These are phyloP conservation scores for Malacoraja senta DNA, from an alignment of 2,797 vertebrate genomes.

Conservation along the genomic window DNA sequence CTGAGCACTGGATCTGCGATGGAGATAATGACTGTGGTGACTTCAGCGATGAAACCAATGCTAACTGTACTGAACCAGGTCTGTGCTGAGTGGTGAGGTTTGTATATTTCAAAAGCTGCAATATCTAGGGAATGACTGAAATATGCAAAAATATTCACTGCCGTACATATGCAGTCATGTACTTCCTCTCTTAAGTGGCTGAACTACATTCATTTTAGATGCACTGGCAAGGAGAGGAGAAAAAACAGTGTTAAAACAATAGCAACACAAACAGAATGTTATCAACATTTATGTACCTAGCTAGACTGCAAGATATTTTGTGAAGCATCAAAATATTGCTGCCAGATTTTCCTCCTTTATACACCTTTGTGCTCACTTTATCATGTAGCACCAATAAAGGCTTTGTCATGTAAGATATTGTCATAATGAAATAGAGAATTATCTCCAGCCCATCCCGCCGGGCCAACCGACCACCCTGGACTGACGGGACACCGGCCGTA, in stretches of 20 bases:
- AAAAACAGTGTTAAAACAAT: not conserved
- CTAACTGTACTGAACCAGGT: constrained; percentile 76
- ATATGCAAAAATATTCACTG: not conserved
- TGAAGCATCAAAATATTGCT: not conserved
- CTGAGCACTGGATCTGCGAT: constrained; percentile 86
- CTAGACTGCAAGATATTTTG: not conserved
- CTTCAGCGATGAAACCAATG: constrained; percentile 78
- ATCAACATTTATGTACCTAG: not conserved
- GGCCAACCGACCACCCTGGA: no score
- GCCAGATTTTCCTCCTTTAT: not conserved
- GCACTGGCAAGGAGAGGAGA: not conserved
- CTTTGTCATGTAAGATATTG: not conserved
- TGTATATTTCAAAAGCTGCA: not conserved
- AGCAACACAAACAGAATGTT: not conserved
- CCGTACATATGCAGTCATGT: not conserved
- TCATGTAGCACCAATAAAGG: not conserved
- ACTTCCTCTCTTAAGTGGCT: not conserved
- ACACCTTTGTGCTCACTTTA: not conserved
- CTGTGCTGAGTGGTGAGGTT: constrained; percentile 36
- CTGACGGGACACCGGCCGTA: no score
- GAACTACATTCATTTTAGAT: not conserved
- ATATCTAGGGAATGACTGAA: not conserved
- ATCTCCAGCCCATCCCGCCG: not conserved
- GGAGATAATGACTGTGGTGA: constrained; percentile 96
- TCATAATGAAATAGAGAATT: not conserved